Percentiles rank a stretch among this genome's conserved stretches.
These are phyloP conservation scores for Tragelaphus imberbis DNA, from an alignment of 2,113 vertebrate species.

Conservation along the genomic window DNA sequence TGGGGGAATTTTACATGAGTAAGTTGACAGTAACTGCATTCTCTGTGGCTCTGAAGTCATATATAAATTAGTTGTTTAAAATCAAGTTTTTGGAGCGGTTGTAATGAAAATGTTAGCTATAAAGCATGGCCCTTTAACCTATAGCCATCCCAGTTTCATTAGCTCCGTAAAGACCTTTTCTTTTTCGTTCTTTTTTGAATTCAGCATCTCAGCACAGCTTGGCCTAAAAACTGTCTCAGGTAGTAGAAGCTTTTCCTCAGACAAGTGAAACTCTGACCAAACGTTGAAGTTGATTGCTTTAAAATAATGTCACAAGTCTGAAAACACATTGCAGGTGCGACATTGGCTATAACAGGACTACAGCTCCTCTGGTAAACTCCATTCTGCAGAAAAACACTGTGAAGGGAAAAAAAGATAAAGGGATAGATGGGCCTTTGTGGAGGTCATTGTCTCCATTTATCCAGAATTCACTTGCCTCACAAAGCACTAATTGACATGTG, in stretches of 20 bases:
- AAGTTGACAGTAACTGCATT: background rate
- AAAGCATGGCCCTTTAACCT: background rate
- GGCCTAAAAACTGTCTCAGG: background rate
- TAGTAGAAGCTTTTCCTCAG: background rate
- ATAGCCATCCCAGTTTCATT: background rate
- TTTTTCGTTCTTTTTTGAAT: background rate
- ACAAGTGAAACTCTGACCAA: background rate
- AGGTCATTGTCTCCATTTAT: slow-evolving; percentile 9
- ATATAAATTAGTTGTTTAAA: background rate
- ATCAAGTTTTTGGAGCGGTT: background rate
- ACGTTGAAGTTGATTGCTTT: background rate
- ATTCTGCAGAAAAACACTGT: background rate
- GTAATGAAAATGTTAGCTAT: background rate
- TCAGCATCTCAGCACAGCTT: background rate
- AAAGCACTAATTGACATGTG: slow-evolving; percentile 40
- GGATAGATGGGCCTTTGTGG: background rate
- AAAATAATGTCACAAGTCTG: background rate
- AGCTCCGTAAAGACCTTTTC: background rate
- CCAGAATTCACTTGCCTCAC: slow-evolving; percentile 3
- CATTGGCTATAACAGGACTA: background rate
- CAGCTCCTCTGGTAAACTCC: background rate
- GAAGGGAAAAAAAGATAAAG: background rate
- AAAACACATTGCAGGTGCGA: background rate
- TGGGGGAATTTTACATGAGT: background rate
- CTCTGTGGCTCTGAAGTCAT: background rate